phyloP scores from a whole-genome alignment of 1,140 invertebrate species.

The Amyelois transitella region DNA sequence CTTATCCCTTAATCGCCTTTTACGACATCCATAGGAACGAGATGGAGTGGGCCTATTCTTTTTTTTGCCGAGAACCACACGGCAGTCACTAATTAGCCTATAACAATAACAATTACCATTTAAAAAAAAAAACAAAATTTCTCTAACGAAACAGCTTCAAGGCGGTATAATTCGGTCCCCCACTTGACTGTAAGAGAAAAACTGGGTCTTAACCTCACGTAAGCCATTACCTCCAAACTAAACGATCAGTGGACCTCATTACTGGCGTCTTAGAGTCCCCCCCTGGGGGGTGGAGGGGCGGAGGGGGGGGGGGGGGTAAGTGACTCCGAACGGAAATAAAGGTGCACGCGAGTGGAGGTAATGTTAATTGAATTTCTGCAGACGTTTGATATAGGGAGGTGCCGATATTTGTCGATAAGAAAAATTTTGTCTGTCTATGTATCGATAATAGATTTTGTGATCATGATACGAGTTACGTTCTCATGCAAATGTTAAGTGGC shows the following conservation, averaged over 20 bases:
- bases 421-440: neutral
- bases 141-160: neutral
- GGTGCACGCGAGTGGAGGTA: constrained; percentile 73
- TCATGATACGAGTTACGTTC: too few relatives aligned
- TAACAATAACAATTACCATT: neutral
- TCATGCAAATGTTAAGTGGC: too few relatives aligned
- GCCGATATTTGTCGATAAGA: neutral
- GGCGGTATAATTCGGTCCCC: neutral
- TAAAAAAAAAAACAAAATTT: neutral
- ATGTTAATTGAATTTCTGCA: constrained; percentile 74
- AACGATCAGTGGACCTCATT: constrained; percentile 71
- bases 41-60: too few relatives aligned
- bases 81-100: neutral
- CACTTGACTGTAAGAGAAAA: constrained; percentile 4
- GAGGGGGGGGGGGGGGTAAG: constrained; percentile 27
- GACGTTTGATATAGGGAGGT: constrained; percentile 50
- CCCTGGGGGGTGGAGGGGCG: constrained; percentile 18
- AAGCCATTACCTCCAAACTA: constrained; percentile 68
- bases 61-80: too few relatives aligned
- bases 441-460: too few relatives aligned
- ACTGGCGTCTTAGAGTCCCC: constrained; percentile 51
- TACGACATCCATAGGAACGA: too few relatives aligned
- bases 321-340: constrained; percentile 74
- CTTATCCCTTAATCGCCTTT: too few relatives aligned
- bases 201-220: constrained; percentile 49